phyloP scores from a whole-genome alignment of 2,888 invertebrate species.

The Hoplodrina ambigua region DNA sequence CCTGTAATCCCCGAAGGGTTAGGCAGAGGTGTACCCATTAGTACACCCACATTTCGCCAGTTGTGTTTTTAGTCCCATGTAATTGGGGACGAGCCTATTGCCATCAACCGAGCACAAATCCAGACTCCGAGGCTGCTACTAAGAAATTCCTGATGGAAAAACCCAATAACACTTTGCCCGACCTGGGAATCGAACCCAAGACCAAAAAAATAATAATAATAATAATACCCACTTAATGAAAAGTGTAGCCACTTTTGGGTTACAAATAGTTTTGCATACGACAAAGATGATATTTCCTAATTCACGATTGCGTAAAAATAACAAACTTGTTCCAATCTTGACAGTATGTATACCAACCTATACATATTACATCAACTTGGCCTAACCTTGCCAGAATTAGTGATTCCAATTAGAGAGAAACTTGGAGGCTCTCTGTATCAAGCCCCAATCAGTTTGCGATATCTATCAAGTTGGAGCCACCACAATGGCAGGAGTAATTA shows the following conservation, averaged over 20 bases:
- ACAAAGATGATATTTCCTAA: background rate
- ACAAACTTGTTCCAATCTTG: constrained; percentile 15
- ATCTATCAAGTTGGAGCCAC: constrained; percentile 40
- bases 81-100: no score
- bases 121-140: no score
- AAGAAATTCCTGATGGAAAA: no score
- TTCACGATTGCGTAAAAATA: constrained; percentile 14
- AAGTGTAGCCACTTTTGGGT: background rate
- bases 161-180: no score
- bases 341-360: constrained; percentile 6
- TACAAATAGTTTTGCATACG: background rate
- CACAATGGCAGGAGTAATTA: constrained; percentile 49
- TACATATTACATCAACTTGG: constrained; percentile 21
- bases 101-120: no score
- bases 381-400: constrained; percentile 49
- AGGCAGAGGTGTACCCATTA: no score
- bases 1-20: no score
- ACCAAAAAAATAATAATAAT: no score
- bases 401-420: constrained; percentile 56
- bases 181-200: no score
- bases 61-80: no score
- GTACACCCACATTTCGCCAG: no score
- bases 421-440: constrained; percentile 45
- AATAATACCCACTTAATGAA: no score
- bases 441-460: constrained; percentile 56